Conservation (phyloP, 2,113 vertebrate species). For the Pteronura brasiliensis region DNA sequence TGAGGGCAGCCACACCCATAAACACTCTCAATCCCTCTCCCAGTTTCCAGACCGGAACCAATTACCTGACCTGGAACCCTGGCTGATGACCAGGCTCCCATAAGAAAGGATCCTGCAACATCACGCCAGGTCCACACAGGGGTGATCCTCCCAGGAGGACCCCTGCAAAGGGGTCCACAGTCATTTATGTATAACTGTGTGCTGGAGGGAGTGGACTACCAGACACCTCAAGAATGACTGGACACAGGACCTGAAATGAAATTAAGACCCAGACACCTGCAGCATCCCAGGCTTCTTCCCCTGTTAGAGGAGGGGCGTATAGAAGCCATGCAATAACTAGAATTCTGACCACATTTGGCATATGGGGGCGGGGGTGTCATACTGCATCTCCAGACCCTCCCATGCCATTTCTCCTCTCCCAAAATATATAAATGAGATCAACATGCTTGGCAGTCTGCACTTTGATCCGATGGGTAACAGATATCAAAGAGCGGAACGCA, state of each 20-base stretch:
- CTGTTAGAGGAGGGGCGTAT: accelerated
- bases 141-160: background rate
- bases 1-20: background rate
- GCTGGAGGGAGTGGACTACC: background rate
- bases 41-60: background rate
- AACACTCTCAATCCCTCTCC: background rate
- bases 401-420: background rate
- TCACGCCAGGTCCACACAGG: background rate
- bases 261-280: background rate
- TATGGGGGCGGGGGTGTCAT: background rate
- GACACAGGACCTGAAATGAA: background rate
- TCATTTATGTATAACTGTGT: no score
- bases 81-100: background rate
- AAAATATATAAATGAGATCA: background rate
- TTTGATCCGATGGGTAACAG: background rate
- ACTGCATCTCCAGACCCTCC: background rate
- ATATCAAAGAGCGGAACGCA: background rate
- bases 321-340: background rate
- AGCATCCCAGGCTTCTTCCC: background rate
- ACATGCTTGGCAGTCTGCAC: background rate
- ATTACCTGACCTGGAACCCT: background rate
- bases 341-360: background rate
- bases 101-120: background rate
- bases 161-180: background rate
- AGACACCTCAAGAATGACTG: background rate